phyloP scores from a whole-genome alignment of 2,797 vertebrate genomes.

The Columba guinea region DNA sequence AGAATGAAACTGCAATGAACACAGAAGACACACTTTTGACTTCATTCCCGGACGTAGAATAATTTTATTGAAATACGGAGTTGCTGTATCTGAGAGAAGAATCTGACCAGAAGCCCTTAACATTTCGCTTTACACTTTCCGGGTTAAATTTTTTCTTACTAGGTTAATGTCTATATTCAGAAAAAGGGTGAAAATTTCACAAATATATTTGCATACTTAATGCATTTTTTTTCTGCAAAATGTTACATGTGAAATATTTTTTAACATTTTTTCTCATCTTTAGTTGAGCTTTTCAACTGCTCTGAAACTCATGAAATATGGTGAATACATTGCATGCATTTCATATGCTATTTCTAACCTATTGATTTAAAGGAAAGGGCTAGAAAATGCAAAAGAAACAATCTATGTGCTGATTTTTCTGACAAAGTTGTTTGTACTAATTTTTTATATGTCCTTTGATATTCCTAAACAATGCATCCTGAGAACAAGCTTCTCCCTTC shows the following conservation, averaged over 20 bases:
- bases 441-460: background rate
- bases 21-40: background rate
- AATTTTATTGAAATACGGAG: slow-evolving; percentile 14
- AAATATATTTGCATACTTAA: background rate
- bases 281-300: background rate
- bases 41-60: background rate
- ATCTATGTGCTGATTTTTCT: background rate
- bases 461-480: background rate
- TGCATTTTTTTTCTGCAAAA: background rate
- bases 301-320: background rate
- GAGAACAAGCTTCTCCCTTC: background rate
- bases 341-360: background rate
- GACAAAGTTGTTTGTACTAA: background rate
- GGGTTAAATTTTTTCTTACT: background rate
- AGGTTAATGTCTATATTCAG: background rate
- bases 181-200: background rate
- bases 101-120: background rate
- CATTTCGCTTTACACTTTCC: background rate
- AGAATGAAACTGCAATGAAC: slow-evolving; percentile 15
- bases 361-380: background rate
- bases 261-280: background rate
- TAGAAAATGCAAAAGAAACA: background rate
- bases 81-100: background rate
- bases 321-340: background rate
- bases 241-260: background rate